Base-by-base conservation (phyloP, 2,113 vertebrate genomes). In the Python bivittatus region DNA sequence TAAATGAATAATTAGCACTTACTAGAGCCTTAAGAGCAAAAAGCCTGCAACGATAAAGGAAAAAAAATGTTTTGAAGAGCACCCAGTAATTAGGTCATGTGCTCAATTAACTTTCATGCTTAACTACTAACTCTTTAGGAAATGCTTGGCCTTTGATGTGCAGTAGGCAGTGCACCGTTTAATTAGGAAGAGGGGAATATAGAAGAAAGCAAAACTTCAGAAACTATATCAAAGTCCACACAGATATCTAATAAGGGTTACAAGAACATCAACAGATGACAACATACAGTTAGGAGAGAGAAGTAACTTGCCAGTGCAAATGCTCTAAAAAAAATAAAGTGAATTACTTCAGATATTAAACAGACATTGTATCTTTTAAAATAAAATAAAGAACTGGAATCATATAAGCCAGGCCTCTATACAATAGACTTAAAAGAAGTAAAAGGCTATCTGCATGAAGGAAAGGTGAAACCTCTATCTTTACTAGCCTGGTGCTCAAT, bases 11-110 rank as follows among this genome's bases (percentile, higher is more conserved):
- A 96, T 95, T 94, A 97, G 91, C 92, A 90, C 93, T 96, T 96
- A 94, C 94, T 96, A 95, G 94, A 95, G 93, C 94, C 95, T 94
- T 88, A 96, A 94, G 95, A 95, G 90, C 23, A 93, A 95, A 95
- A 96, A 91, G 92, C 93, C 94, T 33, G 94, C 91, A 96, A 95
- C 95, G 96, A 97, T 92, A 96, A 95, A 96, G 96, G 89, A 64
- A 93, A 93, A 96, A 94, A 53, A 85, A 94, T 95, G 95, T 94
- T 91, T 96, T 96, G 93, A 93, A 94, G 96, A 95, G 94, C 92
- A 92, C 93, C 91, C 95, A 96, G 95, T 97, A 97, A 97, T 97
- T 97, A 97, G 97, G 96, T 97, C 96, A 94, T 95, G 94, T 89
- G 95, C 96, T 97, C 96, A 96, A 97, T 97, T 95, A 96, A 95